Evolutionary conservation across 2,113 vertebrate genomes (phyloP), one percentile per base, ranked within the genome.

Genomic region (Sylvia atricapilla): DNA sequence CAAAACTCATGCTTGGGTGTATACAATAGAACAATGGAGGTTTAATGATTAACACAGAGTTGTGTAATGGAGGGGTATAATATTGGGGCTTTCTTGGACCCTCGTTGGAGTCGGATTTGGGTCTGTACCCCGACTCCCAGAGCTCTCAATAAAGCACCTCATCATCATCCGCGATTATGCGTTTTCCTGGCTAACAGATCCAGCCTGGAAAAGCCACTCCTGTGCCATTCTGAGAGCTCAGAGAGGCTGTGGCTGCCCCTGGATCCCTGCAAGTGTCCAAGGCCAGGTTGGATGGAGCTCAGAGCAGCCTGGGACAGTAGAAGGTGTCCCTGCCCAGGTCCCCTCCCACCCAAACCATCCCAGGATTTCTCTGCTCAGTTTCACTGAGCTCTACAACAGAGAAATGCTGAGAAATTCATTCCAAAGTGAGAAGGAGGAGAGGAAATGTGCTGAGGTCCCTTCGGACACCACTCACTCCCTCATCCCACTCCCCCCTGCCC

Each of bases 271-370:
- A 1, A n/a, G 60, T 20, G 13, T 1, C 46, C 86, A 4, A 33
- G 18, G 50, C 9, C 50, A 37, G 43, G 11, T 0, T 73, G 81
- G 68, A 63, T 0, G 0, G 16, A 19, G 59, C 5, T 22, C 13
- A 50, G 60, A 74, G 37, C 52, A 50, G 0, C 3, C 59, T 59
- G 52, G 68, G 28, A 13, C 0, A 3, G 22, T 7, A 44, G 35
- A 1, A 88, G 9, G 24, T 55, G 75, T n/a, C 70, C n/a, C 50
- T 84, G 49, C 9, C 39, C 58, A 25, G 18, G 18, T 23, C 22
- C 43, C 41, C 39, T 41, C 59, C 43, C 10, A 41, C n/a, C 28
- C 60, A 56, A 56, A 49, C 13, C 50, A 20, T 24, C 9, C 24
- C 52, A 59, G 72, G 53, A 31, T 44, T 76, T 44, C 53, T 28